phyloP scores from a whole-genome alignment of 64 coral and sea anemone species.

The Montipora sp. region DNA sequence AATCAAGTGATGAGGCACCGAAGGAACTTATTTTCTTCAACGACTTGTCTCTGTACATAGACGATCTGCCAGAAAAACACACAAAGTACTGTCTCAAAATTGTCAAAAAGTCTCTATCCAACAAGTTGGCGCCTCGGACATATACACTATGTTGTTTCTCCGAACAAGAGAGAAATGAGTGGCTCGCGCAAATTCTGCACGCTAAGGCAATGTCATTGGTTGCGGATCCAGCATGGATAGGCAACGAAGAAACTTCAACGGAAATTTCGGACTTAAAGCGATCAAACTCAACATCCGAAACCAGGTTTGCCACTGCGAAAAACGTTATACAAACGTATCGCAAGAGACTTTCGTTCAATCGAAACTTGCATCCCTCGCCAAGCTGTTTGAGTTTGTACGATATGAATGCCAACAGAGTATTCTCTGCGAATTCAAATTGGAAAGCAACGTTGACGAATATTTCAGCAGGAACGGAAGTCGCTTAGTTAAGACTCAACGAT shows the following conservation, averaged over 20 bases:
- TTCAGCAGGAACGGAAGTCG: background rate
- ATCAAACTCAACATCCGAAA: background rate
- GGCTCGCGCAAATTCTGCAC: slow-evolving; percentile 81
- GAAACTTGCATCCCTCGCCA: background rate
- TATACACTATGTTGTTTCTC: slow-evolving; percentile 62
- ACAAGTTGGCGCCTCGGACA: slow-evolving; percentile 47
- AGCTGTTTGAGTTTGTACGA: background rate
- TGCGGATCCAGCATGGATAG: slow-evolving; percentile 73
- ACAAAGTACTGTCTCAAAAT: slow-evolving; percentile 84
- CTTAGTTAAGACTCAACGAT: background rate
- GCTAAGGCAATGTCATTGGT: slow-evolving; percentile 81
- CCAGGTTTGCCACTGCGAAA: slow-evolving; percentile 6
- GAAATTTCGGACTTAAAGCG: background rate
- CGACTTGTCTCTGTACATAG: slow-evolving; percentile 88
- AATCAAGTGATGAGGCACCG: slow-evolving; percentile 60
- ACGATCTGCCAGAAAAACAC: slow-evolving; percentile 58
- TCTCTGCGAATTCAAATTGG: background rate
- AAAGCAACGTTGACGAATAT: background rate
- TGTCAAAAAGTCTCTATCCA: slow-evolving; percentile 57
- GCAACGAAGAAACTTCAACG: background rate
- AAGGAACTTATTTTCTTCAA: slow-evolving; percentile 91
- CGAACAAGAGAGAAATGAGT: slow-evolving; percentile 80
- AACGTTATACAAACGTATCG: slow-evolving; percentile 4
- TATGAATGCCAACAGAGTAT: background rate
- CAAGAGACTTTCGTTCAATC: background rate